phyloP scores from a whole-genome alignment of 1,140 invertebrate genomes.

The Teleopsis dalmanni region DNA sequence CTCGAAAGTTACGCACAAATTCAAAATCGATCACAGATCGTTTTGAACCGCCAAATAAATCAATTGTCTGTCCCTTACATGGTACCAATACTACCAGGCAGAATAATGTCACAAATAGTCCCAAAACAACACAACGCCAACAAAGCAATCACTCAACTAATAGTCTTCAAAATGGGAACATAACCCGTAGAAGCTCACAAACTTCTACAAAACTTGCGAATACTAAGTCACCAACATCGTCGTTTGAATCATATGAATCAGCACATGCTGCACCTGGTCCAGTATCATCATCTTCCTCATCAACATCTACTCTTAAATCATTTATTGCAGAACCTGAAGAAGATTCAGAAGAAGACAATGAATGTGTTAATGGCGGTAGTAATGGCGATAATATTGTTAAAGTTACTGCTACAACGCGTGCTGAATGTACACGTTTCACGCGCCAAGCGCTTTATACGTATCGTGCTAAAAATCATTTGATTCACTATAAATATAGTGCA shows the following conservation, averaged over 20 bases:
- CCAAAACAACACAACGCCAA: conserved; percentile 22
- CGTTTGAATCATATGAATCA: conserved; percentile 32
- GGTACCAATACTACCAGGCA: conserved; percentile 15
- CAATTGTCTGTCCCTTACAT: conserved; percentile 35
- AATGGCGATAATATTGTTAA: conserved; percentile 8
- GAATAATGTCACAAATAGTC: conserved; percentile 24
- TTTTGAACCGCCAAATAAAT: conserved; percentile 35
- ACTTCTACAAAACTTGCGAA: conserved; percentile 10
- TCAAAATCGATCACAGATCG: conserved; percentile 59
- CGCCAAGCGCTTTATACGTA: conserved; percentile 82
- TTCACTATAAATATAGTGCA: conserved; percentile 79
- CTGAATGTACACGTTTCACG: conserved; percentile 63
- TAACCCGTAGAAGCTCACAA: conserved; percentile 34
- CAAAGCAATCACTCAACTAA: conserved; percentile 23
- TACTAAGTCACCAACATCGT: conserved; percentile 14
- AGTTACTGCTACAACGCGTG: conserved; percentile 1
- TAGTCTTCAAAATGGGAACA: conserved; percentile 12
- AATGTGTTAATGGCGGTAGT: conserved; percentile 18
- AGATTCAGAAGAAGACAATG: conserved; percentile 16
- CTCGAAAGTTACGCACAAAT: conserved; percentile 68
- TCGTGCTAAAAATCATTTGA: conserved; percentile 74
- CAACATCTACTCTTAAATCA: conserved; percentile 29
- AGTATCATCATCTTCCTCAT: conserved; percentile 8
- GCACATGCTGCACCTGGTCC: conserved; percentile 15
- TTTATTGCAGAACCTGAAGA: conserved; percentile 34